Base-by-base conservation (phyloP, 2,888 invertebrate species). In the Euphydryas editha region DNA sequence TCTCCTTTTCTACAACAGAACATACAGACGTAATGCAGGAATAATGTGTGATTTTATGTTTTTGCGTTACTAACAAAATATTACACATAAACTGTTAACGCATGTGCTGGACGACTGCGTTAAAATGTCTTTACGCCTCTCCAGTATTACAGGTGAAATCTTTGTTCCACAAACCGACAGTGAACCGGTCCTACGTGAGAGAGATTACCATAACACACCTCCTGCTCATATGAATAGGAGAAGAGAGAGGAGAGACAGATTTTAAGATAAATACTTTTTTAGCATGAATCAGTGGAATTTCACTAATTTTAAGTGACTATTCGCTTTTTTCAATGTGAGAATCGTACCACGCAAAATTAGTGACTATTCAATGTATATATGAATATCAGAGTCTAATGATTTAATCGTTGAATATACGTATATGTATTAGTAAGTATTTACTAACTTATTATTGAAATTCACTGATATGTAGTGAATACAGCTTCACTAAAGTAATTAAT, bases 141-240 rank as follows among this genome's bases (percentile, higher is more conserved):
- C 75, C 75, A 74, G 71, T 75, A 73, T 71, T 81, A 44, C 58
- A 84, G 84, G 87, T 87, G 88, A 88, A 88, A 88, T 85, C 85
- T 79, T 70, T 77, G 86, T 82, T 73, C 87, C 74, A 86, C 84
- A 79, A 85, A 86, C 76, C 70, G 75, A 49, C 71, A 72, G 74
- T 65, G 64, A 80, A 86, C 87, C 86, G 84, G 88, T 87, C 81
- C 75, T 75, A 70, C 66, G 36, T 18, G 36, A 54, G 54, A 59
- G 65, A 62, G 1, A 59, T 37, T 44, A 62, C 36, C 60, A 54
- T 36, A 17, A 54, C 54, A 61, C 61, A 66, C 42, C 15, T 44
- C 42, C 64, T 47, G 63, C 30, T 67, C n/a, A 59, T 47, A 47
- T 39, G 18, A 46, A 44, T 46, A 18, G 39, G 39, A 58, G 55